Percentiles rank a stretch among this genome's conserved stretches.
Conservation (phyloP, 2,113 vertebrate species). For the Megalops atlanticus region DNA sequence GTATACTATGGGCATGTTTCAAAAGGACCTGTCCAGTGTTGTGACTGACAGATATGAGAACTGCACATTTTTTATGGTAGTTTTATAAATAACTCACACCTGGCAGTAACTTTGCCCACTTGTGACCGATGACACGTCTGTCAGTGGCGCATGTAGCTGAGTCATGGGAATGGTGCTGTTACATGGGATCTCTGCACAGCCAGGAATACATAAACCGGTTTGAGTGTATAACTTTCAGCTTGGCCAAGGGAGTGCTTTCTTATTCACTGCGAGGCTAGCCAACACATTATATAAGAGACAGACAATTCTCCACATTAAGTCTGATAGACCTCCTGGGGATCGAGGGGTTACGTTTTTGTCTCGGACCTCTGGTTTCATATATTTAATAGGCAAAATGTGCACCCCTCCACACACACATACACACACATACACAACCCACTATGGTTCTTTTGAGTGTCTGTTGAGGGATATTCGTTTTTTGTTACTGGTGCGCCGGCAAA, state of each 20-base stretch:
- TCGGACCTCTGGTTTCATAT: slow-evolving; percentile 19
- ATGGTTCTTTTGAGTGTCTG: neutral
- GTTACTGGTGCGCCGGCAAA: neutral
- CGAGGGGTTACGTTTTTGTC: slow-evolving; percentile 10
- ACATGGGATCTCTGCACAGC: neutral
- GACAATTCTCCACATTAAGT: slow-evolving; percentile 33
- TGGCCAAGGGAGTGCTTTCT: slow-evolving; percentile 38
- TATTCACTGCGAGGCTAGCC: slow-evolving; percentile 34
- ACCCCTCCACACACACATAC: neutral
- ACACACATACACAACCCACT: neutral
- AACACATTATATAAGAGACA: slow-evolving; percentile 49
- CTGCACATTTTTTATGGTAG: slow-evolving; percentile 25
- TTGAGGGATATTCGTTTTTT: neutral
- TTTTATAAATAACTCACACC: slow-evolving; percentile 40
- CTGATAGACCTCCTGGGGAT: slow-evolving; percentile 25
- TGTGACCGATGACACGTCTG: slow-evolving; percentile 36
- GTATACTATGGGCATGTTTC: slow-evolving; percentile 6
- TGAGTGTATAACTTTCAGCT: slow-evolving; percentile 32
- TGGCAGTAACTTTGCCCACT: slow-evolving; percentile 39
- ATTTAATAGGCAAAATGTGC: slow-evolving; percentile 12
- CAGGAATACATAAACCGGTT: slow-evolving; percentile 30
- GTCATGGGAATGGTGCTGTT: slow-evolving; percentile 30
- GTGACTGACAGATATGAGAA: slow-evolving; percentile 8
- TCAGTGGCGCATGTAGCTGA: slow-evolving; percentile 13
- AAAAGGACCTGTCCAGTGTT: neutral